Conservation (phyloP, 2,888 invertebrate genomes). For the Nasonovia ribisnigri region DNA sequence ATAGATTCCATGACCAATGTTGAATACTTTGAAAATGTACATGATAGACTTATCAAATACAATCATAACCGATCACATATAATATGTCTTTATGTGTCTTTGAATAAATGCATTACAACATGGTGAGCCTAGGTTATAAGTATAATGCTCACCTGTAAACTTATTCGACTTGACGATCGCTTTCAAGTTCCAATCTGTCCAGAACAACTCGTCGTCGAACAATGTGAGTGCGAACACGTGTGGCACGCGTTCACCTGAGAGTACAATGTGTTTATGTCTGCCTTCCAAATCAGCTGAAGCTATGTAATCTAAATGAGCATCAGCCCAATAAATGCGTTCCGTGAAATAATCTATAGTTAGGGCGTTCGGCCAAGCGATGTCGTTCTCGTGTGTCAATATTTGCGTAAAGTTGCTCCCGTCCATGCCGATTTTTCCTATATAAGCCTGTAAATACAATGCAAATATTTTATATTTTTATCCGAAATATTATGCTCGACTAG, state of each 20-base stretch:
- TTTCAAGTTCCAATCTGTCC: conserved; percentile 99
- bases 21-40: not conserved
- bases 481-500: too few species aligned
- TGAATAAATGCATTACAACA: not conserved
- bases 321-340: conserved; percentile 96
- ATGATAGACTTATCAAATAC: not conserved
- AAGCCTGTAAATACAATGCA: conserved; percentile 77
- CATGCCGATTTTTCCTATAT: conserved; percentile 97
- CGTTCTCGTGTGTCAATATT: conserved; percentile 91
- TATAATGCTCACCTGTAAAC: conserved; percentile 76
- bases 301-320: conserved; percentile 97
- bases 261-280: conserved; percentile 83
- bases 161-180: conserved; percentile 93
- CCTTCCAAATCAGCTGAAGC: conserved; percentile 96
- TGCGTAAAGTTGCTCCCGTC: conserved; percentile 92
- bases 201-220: conserved; percentile 94
- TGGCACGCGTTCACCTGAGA: conserved; percentile 85
- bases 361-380: conserved; percentile 99
- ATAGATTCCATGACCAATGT: not conserved
- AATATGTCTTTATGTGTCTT: not conserved
- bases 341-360: conserved; percentile 96
- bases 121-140: not conserved
- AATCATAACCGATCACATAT: not conserved
- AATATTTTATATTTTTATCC: not conserved
- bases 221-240: conserved; percentile 95